phyloP scores from a whole-genome alignment of 2,113 vertebrate species.

The Blennius ocellaris region DNA sequence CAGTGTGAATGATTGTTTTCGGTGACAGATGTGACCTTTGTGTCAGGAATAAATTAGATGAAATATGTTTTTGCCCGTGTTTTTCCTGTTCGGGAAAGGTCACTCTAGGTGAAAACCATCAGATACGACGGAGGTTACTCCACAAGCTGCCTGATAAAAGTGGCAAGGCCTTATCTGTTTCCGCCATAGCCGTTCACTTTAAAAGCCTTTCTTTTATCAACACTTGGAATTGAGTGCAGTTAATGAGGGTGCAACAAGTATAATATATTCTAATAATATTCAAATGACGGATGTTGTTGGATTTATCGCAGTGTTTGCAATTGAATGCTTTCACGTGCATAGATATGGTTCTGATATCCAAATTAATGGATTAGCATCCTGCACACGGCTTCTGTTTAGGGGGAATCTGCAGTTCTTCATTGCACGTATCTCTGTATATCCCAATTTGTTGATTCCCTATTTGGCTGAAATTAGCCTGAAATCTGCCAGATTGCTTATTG shows the following conservation, averaged over 20 bases:
- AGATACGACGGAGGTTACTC: constrained; percentile 34
- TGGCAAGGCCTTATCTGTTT: constrained; percentile 10
- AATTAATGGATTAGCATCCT: neutral
- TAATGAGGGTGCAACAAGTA: constrained; percentile 22
- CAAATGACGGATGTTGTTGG: neutral
- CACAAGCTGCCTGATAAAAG: constrained; percentile 25
- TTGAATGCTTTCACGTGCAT: neutral
- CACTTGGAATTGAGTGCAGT: constrained; percentile 8
- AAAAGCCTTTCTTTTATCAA: constrained; percentile 40
- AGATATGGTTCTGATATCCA: neutral
- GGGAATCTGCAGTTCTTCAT: neutral
- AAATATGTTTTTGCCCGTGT: constrained; percentile 44
- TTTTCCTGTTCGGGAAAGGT: constrained; percentile 58
- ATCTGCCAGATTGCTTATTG: neutral
- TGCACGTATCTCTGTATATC: too few relatives aligned
- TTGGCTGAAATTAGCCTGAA: neutral
- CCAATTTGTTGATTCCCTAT: neutral
- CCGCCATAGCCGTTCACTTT: constrained; percentile 25
- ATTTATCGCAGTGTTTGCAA: constrained; percentile 10
- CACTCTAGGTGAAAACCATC: constrained; percentile 60
- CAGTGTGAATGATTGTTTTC: constrained; percentile 50
- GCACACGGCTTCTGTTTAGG: neutral
- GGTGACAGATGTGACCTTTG: constrained; percentile 69
- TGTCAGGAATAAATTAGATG: constrained; percentile 54
- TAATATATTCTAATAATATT: constrained; percentile 14